Percentiles rank a stretch among this genome's conserved stretches.
phyloP scores from a whole-genome alignment of 2,797 vertebrate genomes.

The Gallirallus australis region DNA sequence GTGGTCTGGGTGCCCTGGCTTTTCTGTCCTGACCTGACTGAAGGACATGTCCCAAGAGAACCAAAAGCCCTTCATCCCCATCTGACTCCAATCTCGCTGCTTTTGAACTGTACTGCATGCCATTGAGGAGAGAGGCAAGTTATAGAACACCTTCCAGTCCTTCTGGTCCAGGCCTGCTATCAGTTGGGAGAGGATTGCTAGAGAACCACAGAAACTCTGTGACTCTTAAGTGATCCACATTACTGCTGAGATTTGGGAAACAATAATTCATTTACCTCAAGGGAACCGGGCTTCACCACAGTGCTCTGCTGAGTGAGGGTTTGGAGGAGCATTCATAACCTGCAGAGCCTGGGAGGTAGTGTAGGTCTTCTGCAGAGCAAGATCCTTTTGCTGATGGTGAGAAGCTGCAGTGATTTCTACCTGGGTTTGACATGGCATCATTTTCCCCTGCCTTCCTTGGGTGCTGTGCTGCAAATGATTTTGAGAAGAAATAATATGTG shows the following conservation, averaged over 20 bases:
- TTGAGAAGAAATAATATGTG: neutral
- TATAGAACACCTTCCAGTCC: neutral
- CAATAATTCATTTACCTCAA: neutral
- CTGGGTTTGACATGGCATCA: fast-evolving
- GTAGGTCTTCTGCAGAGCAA: fast-evolving
- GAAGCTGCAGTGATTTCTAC: neutral
- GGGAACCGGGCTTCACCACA: neutral
- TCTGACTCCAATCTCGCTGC: neutral
- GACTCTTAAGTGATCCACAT: fast-evolving
- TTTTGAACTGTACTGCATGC: neutral
- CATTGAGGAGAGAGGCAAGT: fast-evolving
- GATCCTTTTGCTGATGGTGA: fast-evolving
- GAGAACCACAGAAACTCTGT: fast-evolving
- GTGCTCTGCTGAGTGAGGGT: fast-evolving
- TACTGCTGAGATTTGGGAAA: neutral
- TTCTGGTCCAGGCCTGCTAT: neutral
- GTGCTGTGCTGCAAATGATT: neutral
- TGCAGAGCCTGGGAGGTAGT: fast-evolving
- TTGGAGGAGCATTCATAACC: neutral
- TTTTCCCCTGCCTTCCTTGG: neutral
- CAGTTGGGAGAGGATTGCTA: neutral
- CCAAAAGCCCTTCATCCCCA: neutral
- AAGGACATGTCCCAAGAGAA: neutral
- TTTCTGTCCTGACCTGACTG: neutral
- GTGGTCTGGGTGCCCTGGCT: neutral